Percentiles rank a stretch among this genome's conserved stretches.
phyloP scores from a whole-genome alignment of 2,797 vertebrate species.

The Girardinus metallicus region DNA sequence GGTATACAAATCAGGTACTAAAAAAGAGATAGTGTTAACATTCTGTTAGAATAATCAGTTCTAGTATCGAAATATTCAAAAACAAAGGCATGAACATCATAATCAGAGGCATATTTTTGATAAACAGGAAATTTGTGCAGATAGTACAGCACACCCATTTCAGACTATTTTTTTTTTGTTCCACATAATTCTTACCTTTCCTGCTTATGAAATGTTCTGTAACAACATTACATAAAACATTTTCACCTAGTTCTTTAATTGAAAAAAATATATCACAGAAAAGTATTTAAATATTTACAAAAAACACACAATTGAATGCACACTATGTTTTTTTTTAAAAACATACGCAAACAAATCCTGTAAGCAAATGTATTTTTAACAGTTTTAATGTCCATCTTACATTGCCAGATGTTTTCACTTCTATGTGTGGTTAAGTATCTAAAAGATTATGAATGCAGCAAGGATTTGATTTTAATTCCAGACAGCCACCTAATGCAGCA shows the following conservation, averaged over 20 bases:
- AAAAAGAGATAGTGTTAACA: background rate
- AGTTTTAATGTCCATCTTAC: slow-evolving; percentile 31
- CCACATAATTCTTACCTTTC: background rate
- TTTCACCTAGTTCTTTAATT: background rate
- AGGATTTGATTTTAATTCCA: slow-evolving; percentile 71
- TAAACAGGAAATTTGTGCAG: background rate
- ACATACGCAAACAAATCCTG: slow-evolving; percentile 62
- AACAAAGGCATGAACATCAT: background rate
- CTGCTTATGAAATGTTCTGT: too few species aligned
- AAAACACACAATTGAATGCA: background rate
- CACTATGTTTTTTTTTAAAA: background rate
- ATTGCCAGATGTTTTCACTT: slow-evolving; percentile 9
- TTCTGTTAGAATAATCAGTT: background rate
- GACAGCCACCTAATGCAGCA: slow-evolving; percentile 53
- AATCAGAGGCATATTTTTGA: background rate
- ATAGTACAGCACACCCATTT: background rate
- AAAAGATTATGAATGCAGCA: slow-evolving; percentile 14
- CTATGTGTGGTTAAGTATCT: slow-evolving; percentile 26
- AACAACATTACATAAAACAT: background rate
- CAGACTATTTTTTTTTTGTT: background rate
- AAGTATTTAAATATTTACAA: background rate
- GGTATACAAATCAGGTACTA: background rate
- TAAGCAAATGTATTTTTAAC: slow-evolving; percentile 41
- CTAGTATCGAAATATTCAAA: background rate
- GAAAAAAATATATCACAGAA: background rate